Evolutionary conservation across 2,113 vertebrate genomes (phyloP).

Genomic region (Leucopsar rothschildi): DNA sequence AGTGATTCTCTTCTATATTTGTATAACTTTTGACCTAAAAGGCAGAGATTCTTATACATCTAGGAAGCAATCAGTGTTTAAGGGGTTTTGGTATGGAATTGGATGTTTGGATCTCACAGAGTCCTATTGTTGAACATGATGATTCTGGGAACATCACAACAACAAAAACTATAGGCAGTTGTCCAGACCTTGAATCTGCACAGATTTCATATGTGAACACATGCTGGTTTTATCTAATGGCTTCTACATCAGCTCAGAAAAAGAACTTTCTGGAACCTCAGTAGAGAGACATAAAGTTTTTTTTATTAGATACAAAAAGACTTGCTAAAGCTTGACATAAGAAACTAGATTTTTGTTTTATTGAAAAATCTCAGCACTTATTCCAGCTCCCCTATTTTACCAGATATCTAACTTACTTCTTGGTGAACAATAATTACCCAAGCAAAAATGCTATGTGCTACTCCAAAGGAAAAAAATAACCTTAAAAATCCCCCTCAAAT

Average conservation of each 20-base stretch:
- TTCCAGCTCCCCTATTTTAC: neutral
- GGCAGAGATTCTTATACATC: neutral
- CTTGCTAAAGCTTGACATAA: neutral
- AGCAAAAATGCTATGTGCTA: neutral
- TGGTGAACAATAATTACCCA: neutral
- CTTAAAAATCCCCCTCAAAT: neutral
- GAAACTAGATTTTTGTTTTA: neutral
- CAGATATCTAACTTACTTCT: neutral
- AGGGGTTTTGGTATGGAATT: neutral
- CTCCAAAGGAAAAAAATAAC: neutral
- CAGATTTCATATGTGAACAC: rapidly evolving
- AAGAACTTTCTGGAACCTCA: neutral
- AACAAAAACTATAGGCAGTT: neutral
- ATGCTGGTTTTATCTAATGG: neutral
- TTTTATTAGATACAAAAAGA: neutral
- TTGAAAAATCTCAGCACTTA: neutral
- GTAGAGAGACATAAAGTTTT: neutral
- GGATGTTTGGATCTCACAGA: neutral
- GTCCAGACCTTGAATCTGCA: neutral
- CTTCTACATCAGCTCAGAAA: neutral
- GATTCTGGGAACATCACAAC: neutral
- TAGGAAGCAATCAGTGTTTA: neutral
- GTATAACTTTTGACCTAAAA: neutral
- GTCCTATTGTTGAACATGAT: neutral
- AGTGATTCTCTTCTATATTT: neutral